Conservation (phyloP, 2,797 vertebrate genomes). For the Neosilurus hyrtlii region DNA sequence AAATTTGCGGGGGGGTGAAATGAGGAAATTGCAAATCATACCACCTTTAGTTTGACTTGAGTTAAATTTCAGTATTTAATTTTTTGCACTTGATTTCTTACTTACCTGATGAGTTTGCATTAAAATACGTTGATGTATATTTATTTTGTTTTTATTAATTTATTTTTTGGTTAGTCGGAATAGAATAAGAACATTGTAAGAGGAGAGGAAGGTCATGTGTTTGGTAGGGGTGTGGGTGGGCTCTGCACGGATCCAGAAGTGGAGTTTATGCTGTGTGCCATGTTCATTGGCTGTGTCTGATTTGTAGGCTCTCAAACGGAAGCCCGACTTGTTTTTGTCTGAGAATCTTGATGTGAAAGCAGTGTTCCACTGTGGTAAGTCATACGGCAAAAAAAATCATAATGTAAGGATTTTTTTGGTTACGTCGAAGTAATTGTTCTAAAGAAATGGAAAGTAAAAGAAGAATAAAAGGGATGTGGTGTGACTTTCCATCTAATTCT, state of each 20-base stretch:
- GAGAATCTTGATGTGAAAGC: conserved; percentile 95
- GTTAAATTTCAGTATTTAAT: conserved; percentile 78
- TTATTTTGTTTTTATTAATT: conserved; percentile 54
- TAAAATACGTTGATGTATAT: conserved; percentile 71
- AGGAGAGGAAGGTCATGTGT: conserved; percentile 63
- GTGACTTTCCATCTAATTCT: background rate
- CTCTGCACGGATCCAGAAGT: conserved; percentile 58
- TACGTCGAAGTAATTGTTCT: background rate
- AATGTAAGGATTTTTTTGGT: background rate
- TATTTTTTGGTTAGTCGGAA: conserved; percentile 48
- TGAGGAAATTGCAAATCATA: conserved; percentile 62
- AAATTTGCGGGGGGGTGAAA: conserved; percentile 54
- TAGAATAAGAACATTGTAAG: conserved; percentile 24
- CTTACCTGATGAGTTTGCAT: conserved; percentile 74
- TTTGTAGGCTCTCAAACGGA: conserved; percentile 97
- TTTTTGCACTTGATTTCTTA: conserved; percentile 77
- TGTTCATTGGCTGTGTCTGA: conserved; percentile 76
- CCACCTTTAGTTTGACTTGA: conserved; percentile 77
- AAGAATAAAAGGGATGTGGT: background rate
- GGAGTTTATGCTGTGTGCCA: conserved; percentile 60
- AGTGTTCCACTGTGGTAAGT: conserved; percentile 98
- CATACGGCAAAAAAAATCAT: conserved; percentile 12
- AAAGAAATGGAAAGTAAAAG: background rate
- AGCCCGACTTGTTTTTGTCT: conserved; percentile 95
- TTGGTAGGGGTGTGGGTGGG: conserved; percentile 47